Base-by-base conservation (phyloP, 2,113 vertebrate species). In the Nanorana parkeri region DNA sequence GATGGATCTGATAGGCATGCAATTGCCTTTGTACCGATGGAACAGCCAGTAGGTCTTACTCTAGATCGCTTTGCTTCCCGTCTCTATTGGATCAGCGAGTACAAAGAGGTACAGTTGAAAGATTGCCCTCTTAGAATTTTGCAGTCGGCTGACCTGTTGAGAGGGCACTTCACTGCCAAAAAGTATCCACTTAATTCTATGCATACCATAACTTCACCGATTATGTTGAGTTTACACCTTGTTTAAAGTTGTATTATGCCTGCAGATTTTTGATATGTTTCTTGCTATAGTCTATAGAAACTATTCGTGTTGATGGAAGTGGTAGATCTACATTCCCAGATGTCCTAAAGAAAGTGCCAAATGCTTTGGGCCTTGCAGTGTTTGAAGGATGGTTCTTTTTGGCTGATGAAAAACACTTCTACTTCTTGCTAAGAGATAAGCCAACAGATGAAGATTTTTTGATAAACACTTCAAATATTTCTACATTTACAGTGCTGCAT, bases 41-140 rank as follows among this genome's bases (percentile, higher is more conserved):
- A 98, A 85, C 85, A 89, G 4, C 93, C 96, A 0, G 86, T 92
- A 63, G 89, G 95, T 10, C 91, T 97, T 71, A 92, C 92, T 0
- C 85, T 96, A 64, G 96, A 98, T 65, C 89, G 92, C 0, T 88
- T 93, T 51, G 89, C 92, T 24, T 86, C 88, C 68, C 92, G 95
- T 47, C 89, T 98, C 0, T 97, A 95, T 88, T 99, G 96, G 96
- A 93, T 97, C 88, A 96, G 95, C 66, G 87, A 90, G 79, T 91
- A 93, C 69, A 97, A 95, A 87, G 88, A 92, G 95, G 96, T 96
- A 72, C 2, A 23, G 5, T 2, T 74, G 32, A 36, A 36, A 36
- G 32, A 36, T 5, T 3, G 32, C 4, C n/a, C n/a, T n/a, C n/a
- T n/a, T n/a, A n/a, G n/a, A n/a, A n/a, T n/a, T n/a, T n/a, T n/a